Evolutionary conservation across 2,797 vertebrate genomes (phyloP).

Genomic region (Oophaga sylvatica): DNA sequence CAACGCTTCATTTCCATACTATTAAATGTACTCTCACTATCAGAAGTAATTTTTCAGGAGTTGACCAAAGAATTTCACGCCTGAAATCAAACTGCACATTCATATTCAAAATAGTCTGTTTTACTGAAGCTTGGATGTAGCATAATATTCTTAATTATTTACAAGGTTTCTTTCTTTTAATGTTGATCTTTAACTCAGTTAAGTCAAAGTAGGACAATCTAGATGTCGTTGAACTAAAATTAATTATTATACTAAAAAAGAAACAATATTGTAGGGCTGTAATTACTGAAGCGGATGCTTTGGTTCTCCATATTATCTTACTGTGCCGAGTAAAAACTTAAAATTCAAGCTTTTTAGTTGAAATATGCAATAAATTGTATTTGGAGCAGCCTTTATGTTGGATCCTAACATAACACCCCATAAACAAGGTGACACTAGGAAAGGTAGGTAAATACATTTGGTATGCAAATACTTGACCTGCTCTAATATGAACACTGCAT

Average conservation of each 20-base stretch:
- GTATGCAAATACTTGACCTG: too few species aligned
- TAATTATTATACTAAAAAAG: neutral
- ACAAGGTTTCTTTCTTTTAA: conserved; percentile 24
- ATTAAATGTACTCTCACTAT: neutral
- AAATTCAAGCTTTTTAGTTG: too few species aligned
- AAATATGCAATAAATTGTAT: too few species aligned
- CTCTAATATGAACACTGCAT: too few species aligned
- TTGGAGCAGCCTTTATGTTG: too few species aligned
- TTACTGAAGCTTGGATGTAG: neutral
- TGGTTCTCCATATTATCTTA: neutral
- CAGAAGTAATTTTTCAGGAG: neutral
- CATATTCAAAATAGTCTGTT: neutral
- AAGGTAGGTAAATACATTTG: too few species aligned
- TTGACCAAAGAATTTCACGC: neutral
- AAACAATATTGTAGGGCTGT: neutral
- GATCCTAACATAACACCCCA: too few species aligned
- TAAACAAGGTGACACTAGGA: too few species aligned
- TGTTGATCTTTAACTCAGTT: conserved; percentile 22
- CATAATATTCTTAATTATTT: conserved; percentile 40
- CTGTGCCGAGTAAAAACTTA: too few species aligned
- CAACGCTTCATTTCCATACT: conserved; percentile 10
- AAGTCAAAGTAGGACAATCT: neutral
- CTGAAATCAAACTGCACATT: neutral
- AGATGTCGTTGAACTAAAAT: neutral
- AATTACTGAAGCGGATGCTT: neutral